A percentile compares a stretch with the other conserved stretches of the same genome.
Evolutionary conservation across 1,140 invertebrate species (phyloP).

Genomic region (Drosophila orosa): DNA sequence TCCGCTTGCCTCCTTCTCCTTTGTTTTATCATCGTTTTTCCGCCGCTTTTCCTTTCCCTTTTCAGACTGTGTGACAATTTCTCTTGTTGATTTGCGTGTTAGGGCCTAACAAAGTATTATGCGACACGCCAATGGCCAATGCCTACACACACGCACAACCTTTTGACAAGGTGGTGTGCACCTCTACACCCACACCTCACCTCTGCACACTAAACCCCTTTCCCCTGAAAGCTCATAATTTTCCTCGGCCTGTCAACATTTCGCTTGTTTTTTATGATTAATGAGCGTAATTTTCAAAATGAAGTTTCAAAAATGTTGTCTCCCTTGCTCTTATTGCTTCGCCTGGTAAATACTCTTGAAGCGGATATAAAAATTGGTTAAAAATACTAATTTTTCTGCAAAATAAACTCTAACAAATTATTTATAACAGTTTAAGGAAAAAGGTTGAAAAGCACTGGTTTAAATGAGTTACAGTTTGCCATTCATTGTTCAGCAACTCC

Average conservation of each 20-base stretch:
- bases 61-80: slow-evolving; percentile 45
- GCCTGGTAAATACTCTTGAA: background rate
- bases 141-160: slow-evolving; percentile 10
- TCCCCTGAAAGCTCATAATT: background rate
- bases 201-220: background rate
- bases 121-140: slow-evolving; percentile 42
- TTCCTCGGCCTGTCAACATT: slow-evolving; percentile 33
- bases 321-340: background rate
- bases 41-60: background rate
- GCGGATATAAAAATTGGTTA: background rate
- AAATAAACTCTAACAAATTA: background rate
- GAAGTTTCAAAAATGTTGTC: slow-evolving; percentile 59
- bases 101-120: slow-evolving; percentile 53
- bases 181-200: background rate
- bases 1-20: background rate
- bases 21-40: slow-evolving; percentile 26
- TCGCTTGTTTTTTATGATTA: slow-evolving; percentile 61
- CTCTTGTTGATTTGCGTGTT: slow-evolving; percentile 52
- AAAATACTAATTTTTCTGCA: background rate
- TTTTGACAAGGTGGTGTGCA: background rate
- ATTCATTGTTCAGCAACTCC: background rate
- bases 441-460: background rate
- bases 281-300: slow-evolving; percentile 68
- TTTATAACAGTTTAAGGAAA: background rate
- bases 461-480: background rate